Evolutionary conservation across 2,797 vertebrate species (phyloP).

Genomic region (Meriones psammophilus): DNA sequence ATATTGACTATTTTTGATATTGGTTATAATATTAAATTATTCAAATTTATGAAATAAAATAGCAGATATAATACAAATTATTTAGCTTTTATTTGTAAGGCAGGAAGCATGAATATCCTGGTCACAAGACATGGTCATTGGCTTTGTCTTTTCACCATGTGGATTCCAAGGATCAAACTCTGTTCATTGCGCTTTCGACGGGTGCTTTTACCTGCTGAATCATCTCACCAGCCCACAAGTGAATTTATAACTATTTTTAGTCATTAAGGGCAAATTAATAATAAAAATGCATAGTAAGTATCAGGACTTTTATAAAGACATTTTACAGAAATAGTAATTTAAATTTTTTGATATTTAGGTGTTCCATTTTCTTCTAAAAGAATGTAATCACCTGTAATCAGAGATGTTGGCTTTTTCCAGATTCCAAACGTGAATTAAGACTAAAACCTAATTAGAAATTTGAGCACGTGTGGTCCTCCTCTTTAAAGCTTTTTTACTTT

Average conservation of each 20-base stretch:
- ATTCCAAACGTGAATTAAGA: constrained; percentile 53
- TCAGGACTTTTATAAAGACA: constrained; percentile 29
- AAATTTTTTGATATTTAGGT: not conserved
- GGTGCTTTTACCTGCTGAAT: not conserved
- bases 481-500: not conserved
- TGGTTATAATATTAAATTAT: constrained; percentile 54
- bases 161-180: not conserved
- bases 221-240: not conserved
- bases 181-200: not conserved
- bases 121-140: not conserved
- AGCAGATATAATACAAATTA: not conserved
- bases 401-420: constrained; percentile 32
- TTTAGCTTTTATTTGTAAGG: constrained; percentile 25
- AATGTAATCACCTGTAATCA: not conserved
- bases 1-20: constrained; percentile 42
- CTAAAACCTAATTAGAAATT: not conserved
- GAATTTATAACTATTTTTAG: not conserved
- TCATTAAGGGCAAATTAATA: not conserved
- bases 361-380: constrained; percentile 34
- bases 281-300: not conserved
- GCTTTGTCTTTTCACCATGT: not conserved
- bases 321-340: constrained; percentile 1
- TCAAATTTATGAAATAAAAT: constrained; percentile 57
- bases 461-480: not conserved
- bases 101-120: not conserved